These are phyloP conservation scores for Ditylenchus weischeri DNA, from an alignment of 2,888 invertebrate genomes.

Conservation along the genomic window DNA sequence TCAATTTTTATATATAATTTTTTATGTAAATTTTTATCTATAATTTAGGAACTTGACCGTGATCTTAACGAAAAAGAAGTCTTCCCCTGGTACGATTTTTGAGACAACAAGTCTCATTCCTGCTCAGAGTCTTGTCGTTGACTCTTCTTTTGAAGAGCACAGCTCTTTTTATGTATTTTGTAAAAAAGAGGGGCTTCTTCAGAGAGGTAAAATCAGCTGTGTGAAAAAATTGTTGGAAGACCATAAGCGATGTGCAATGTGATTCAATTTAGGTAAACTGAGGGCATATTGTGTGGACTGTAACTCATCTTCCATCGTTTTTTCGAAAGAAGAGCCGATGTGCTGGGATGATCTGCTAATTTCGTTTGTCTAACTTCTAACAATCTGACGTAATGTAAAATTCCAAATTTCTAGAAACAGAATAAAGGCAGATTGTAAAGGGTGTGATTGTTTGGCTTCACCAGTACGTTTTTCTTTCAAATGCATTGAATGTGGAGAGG, in stretches of 20 bases:
- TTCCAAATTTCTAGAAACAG: slow-evolving; percentile 24
- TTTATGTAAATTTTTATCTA: no score
- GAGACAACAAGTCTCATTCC: slow-evolving; percentile 9
- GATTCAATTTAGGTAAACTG: not conserved
- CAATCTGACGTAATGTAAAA: no score
- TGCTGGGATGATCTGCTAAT: no score
- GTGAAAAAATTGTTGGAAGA: no score
- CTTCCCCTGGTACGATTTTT: not conserved
- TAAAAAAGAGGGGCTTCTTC: no score
- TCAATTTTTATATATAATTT: not conserved
- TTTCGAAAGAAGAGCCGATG: not conserved
- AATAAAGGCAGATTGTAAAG: slow-evolving; percentile 37
- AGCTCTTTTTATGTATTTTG: no score
- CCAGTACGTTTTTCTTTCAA: slow-evolving; percentile 44
- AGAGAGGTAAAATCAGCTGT: no score
- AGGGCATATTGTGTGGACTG: slow-evolving; percentile 5
- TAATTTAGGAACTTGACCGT: slow-evolving; percentile 1
- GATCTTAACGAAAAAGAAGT: not conserved
- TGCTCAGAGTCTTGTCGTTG: no score
- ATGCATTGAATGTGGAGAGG: slow-evolving; percentile 42
- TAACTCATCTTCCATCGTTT: not conserved
- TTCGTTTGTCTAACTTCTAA: no score
- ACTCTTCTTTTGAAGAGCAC: no score
- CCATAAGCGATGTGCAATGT: no score
- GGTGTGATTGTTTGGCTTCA: slow-evolving; percentile 20